Base-by-base conservation (phyloP, 2,113 vertebrate species). In the Cygnus atratus region DNA sequence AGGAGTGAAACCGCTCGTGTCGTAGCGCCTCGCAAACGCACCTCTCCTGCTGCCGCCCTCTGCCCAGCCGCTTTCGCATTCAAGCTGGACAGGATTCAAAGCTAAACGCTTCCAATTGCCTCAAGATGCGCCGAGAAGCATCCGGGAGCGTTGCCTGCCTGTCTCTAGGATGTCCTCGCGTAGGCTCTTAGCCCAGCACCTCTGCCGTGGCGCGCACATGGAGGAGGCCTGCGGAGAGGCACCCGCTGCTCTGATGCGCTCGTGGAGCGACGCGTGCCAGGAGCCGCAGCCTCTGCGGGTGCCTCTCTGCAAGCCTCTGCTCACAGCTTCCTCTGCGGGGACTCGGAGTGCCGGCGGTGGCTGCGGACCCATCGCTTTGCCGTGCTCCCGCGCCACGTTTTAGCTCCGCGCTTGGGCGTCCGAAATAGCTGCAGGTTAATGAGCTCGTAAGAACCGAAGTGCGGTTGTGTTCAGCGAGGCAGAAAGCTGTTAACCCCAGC, bases 141-240 rank as follows among this genome's bases (percentile, higher is more conserved):
- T 31, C 58, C 6, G 0, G 14, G 28, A 20, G 11, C 2, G 26
- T 52, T 6, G 0, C 31, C 57, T 31, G 44, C 46, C 43, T 19
- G 31, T 11, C 48, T 26, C 35, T 17, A 6, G 24, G 16, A 21
- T 37, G 16, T 44, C 62, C 20, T 33, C 9, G n/a, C 3, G 19
- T 29, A 35, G 50, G 57, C 21, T 46, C 61, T 37, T 54, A 7
- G 15, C 57, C 16, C 28, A 13, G 22, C 20, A 3, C 58, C 50
- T 62, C 9, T 31, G 11, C 57, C 4, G 2, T 37, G 4, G 37
- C 28, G 2, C 13, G 3, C 13, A 3, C n/a, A 0, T 2, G 6
- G 71, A 5, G 6, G 1, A 8, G 71, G 41, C 52, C 55, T 33
- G 22, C 41, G 1, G 70, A 7, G 79, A 55, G 57, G 11, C 46